phyloP scores from a whole-genome alignment of 1,140 invertebrate genomes.

The Drosophila kurseongensis region DNA sequence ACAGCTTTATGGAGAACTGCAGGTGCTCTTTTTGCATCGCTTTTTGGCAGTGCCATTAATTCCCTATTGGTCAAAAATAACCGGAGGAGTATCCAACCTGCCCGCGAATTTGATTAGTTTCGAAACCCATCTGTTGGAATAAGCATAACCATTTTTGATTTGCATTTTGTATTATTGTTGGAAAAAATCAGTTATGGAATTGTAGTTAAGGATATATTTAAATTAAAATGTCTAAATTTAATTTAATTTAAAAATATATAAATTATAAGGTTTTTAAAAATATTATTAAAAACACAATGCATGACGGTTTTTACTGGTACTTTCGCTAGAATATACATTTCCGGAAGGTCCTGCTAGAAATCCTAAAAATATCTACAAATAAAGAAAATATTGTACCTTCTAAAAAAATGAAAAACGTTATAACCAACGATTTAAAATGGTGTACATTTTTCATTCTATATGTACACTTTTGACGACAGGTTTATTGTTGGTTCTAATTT shows the following conservation, averaged over 20 bases:
- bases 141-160: neutral
- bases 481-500: slow-evolving; percentile 17
- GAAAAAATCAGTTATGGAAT: neutral
- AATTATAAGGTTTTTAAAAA: too few species aligned
- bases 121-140: slow-evolving; percentile 36
- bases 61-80: slow-evolving; percentile 8
- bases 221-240: too few species aligned
- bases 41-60: slow-evolving; percentile 3
- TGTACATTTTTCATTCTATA: too few species aligned
- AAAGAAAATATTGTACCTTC: too few species aligned
- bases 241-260: neutral
- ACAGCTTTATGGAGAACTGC: slow-evolving; percentile 29
- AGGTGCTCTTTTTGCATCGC: slow-evolving; percentile 34
- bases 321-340: too few species aligned
- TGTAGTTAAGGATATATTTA: neutral
- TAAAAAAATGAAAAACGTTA: too few species aligned
- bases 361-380: too few species aligned
- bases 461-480: neutral
- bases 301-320: too few species aligned
- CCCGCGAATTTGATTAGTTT: slow-evolving; percentile 34
- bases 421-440: too few species aligned
- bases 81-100: neutral
- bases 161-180: neutral
- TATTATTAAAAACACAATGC: too few species aligned
- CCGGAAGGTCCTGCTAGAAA: too few species aligned